These are phyloP conservation scores for Sinhomidia bicolor DNA, from an alignment of 2,888 invertebrate genomes.

Conservation along the genomic window DNA sequence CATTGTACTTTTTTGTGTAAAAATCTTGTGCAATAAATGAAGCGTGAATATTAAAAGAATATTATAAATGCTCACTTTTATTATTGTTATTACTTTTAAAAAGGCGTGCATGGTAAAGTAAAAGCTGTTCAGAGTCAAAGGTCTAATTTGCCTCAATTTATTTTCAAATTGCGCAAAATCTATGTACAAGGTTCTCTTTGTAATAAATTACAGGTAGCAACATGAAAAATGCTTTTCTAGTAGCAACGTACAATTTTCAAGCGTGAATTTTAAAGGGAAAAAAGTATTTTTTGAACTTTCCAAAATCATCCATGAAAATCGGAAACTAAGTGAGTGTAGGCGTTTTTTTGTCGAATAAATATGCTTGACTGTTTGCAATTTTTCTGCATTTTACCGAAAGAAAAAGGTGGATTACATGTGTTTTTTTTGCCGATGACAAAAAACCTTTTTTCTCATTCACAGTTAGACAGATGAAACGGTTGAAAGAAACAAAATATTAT, in stretches of 20 bases:
- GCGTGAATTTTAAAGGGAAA: background rate
- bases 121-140: background rate
- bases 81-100: too few species aligned
- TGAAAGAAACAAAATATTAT: too few species aligned
- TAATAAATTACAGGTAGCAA: too few species aligned
- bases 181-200: too few species aligned
- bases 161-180: conserved; percentile 10
- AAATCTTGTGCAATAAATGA: background rate
- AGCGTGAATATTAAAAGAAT: background rate
- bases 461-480: too few species aligned
- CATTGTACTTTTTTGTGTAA: background rate
- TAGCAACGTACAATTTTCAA: background rate
- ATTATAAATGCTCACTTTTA: too few species aligned
- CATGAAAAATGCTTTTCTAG: too few species aligned
- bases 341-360: too few species aligned
- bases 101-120: background rate
- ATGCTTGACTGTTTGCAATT: background rate
- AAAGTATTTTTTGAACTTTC: too few species aligned
- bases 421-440: background rate
- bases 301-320: too few species aligned
- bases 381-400: background rate
- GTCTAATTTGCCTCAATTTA: conserved; percentile 39
- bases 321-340: too few species aligned
- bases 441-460: too few species aligned
- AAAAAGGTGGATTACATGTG: background rate